Base-by-base conservation (phyloP, 2,888 invertebrate species). In the Ferrisia virgata region DNA sequence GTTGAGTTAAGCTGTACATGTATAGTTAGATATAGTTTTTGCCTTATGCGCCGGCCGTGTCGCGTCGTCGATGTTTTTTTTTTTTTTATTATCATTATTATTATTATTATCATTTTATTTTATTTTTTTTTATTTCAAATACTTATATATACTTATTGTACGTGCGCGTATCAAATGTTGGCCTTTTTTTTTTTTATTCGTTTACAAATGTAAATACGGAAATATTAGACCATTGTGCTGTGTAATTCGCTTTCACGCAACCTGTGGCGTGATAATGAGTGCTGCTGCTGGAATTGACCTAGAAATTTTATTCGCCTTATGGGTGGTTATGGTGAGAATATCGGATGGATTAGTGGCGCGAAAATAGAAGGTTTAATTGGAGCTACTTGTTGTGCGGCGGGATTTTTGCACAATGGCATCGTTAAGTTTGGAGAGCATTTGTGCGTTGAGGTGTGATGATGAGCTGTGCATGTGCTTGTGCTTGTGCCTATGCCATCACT, bases 221-320 rank as follows among this genome's bases (percentile, higher is more conserved):
- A 76, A 76, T 76, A 76, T 76, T 76, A 76, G 22, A 76, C 72
- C 13, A 76, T 76, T 76, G 72, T 76, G 33, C 33, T 2, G 33
- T 18, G 72, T 33, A 76, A 36, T 64, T 76, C 72, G 72, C 72
- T 76, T 76, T 76, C 72, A 76, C 36, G 72, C 36, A 76, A 76
- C 72, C 31, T 69, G 13, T 6, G 36, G 36, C 72, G 72, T 76
- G 72, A 64, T 64, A 64, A 64, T 64, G 64, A 64, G 64, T 64
- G 28, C 64, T 64, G 64, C 64, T 76, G 72, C 8, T 58, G 58
- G 58, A 40, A 64, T 64, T 76, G 72, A 76, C 72, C 72, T 36
- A 76, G 72, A 76, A 76, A 36, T 76, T 76, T 76, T 36, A 76
- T 64, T 64, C 64, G 64, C 53, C 22, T 11, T 64, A 64, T 64